Percentiles rank a stretch among this genome's conserved stretches.
Conservation (phyloP, 2,888 invertebrate genomes). For the Eupithecia centaureata region DNA sequence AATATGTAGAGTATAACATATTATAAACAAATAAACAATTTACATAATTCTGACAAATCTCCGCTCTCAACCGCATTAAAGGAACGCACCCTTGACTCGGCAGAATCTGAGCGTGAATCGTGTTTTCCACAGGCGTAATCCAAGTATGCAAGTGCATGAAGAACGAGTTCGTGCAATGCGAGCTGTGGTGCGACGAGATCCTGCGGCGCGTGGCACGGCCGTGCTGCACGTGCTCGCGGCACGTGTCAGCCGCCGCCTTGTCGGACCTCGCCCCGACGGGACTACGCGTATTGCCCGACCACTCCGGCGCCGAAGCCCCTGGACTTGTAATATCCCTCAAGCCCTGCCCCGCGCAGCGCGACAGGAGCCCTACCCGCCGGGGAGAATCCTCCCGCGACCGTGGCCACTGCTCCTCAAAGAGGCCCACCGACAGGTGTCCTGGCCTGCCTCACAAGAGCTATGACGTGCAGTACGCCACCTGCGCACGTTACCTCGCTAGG, state of each 20-base stretch:
- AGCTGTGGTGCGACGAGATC: slow-evolving; percentile 75
- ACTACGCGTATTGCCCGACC: slow-evolving; percentile 47
- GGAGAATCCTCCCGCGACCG: background rate
- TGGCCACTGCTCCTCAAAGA: slow-evolving; percentile 51
- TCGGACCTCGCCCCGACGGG: slow-evolving; percentile 53
- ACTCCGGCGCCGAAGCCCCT: slow-evolving; percentile 50
- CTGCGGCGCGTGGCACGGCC: slow-evolving; percentile 66
- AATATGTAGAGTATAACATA: too few species aligned
- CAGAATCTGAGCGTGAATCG: background rate
- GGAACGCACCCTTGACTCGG: background rate
- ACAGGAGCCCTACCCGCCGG: background rate
- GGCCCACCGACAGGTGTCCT: slow-evolving; percentile 40
- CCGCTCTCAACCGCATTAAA: background rate
- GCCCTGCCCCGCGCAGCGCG: slow-evolving; percentile 52
- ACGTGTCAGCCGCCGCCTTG: slow-evolving; percentile 60
- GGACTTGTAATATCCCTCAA: slow-evolving; percentile 60
- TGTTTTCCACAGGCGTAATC: slow-evolving; percentile 50
- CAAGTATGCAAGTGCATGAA: slow-evolving; percentile 77
- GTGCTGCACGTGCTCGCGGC: slow-evolving; percentile 68
- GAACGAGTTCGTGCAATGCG: slow-evolving; percentile 75
- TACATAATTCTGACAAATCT: too few species aligned
- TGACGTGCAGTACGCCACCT: background rate
- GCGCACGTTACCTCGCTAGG: background rate
- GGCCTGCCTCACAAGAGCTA: background rate
- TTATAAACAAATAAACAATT: too few species aligned